Evolutionary conservation across 2,113 vertebrate species (phyloP).

Genomic region (Thermophis baileyi): DNA sequence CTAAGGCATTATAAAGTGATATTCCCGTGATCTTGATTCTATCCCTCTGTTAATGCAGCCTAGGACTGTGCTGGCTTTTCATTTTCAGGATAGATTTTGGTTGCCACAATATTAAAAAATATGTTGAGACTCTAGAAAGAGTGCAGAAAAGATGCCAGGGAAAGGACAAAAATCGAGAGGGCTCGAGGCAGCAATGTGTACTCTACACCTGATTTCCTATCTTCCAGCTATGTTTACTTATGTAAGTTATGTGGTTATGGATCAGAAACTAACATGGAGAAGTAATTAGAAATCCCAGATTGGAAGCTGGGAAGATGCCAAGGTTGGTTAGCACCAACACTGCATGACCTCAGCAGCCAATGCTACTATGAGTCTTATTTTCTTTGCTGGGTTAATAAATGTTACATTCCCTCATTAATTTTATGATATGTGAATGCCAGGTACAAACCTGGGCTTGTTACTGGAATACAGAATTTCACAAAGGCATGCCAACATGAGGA

Average conservation of each 20-base stretch:
- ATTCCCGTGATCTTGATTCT: no score
- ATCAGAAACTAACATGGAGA: not conserved
- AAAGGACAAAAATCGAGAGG: no score
- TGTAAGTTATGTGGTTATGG: no score
- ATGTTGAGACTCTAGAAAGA: no score
- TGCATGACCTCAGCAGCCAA: conserved; percentile 26
- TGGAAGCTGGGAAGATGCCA: not conserved
- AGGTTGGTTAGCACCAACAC: not conserved
- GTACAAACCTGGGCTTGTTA: conserved; percentile 42
- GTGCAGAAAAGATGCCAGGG: not conserved
- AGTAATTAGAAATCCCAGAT: not conserved
- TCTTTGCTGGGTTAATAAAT: conserved; percentile 60
- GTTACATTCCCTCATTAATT: conserved; percentile 56
- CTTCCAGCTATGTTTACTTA: no score
- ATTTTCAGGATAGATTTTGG: no score
- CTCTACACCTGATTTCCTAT: not conserved
- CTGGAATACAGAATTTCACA: not conserved
- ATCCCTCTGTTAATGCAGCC: no score
- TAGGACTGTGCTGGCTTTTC: no score
- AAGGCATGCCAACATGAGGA: fast-evolving
- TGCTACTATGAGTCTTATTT: conserved; percentile 40
- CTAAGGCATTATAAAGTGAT: no score
- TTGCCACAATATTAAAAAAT: no score
- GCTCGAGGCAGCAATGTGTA: not conserved
- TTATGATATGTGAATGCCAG: conserved; percentile 51